phyloP scores from a whole-genome alignment of 2,797 vertebrate species.

The Champsocephalus gunnari region DNA sequence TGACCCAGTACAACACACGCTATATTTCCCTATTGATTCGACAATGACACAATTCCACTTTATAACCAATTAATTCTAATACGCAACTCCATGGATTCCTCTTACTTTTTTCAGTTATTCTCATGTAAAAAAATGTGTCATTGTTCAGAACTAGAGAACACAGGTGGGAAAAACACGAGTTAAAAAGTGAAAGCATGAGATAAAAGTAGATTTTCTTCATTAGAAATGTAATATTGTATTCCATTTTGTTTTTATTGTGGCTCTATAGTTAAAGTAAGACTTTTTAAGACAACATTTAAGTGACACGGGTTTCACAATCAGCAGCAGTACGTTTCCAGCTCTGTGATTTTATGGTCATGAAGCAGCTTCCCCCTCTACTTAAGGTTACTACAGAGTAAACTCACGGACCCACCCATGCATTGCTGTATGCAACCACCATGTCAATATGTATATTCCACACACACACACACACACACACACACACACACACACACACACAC shows the following conservation, averaged over 20 bases:
- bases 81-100: not conserved
- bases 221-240: not conserved
- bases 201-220: not conserved
- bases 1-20: no score
- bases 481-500: no score
- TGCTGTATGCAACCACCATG: slow-evolving; percentile 13
- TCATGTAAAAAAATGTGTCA: not conserved
- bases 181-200: not conserved
- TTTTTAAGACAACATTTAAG: not conserved
- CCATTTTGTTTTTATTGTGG: not conserved
- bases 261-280: not conserved
- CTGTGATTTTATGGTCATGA: slow-evolving; percentile 31
- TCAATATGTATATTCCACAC: slow-evolving; percentile 9
- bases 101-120: no score
- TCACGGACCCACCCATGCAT: slow-evolving; percentile 30
- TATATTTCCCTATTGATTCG: not conserved
- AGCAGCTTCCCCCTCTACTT: slow-evolving; percentile 6
- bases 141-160: not conserved
- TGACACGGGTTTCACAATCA: slow-evolving; percentile 2
- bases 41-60: slow-evolving; percentile 11
- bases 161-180: not conserved
- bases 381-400: slow-evolving; percentile 47
- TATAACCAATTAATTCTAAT: not conserved
- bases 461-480: not conserved
- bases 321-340: slow-evolving; percentile 1